phyloP scores from a whole-genome alignment of 2,888 invertebrate species.

The Philereme vetulata region DNA sequence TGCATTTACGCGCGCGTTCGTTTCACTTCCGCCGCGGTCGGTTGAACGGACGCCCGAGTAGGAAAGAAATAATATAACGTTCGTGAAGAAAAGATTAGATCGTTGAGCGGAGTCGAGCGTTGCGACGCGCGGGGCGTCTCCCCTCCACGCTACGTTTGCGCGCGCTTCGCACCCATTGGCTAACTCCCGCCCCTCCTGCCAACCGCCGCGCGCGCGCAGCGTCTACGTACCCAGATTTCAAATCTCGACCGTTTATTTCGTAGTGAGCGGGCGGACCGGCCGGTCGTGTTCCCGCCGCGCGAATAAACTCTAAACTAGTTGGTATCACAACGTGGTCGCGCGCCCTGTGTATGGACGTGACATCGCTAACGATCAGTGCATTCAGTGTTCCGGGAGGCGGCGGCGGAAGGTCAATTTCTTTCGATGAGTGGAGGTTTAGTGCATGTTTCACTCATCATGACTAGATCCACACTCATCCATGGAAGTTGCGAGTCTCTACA shows the following conservation, averaged over 20 bases:
- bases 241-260: conserved; percentile 84
- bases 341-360: conserved; percentile 75
- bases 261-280: conserved; percentile 69
- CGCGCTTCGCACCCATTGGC: conserved; percentile 68
- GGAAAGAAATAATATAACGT: conserved; percentile 81
- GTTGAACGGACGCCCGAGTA: conserved; percentile 76
- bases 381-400: conserved; percentile 66
- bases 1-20: conserved; percentile 78
- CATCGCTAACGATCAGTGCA: conserved; percentile 76
- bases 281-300: conserved; percentile 58
- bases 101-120: conserved; percentile 39
- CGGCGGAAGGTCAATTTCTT: conserved; percentile 81
- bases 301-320: conserved; percentile 60
- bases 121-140: conserved; percentile 53
- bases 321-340: conserved; percentile 70
- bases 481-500: conserved; percentile 84
- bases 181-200: conserved; percentile 49
- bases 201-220: conserved; percentile 72
- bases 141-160: conserved; percentile 69
- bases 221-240: conserved; percentile 81
- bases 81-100: conserved; percentile 78
- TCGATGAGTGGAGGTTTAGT: conserved; percentile 90
- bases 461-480: conserved; percentile 93
- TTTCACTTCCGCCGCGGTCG: conserved; percentile 78
- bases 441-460: conserved; percentile 88